Evolutionary conservation across 1,140 invertebrate genomes (phyloP).

Genomic region (Orchestia grillus): DNA sequence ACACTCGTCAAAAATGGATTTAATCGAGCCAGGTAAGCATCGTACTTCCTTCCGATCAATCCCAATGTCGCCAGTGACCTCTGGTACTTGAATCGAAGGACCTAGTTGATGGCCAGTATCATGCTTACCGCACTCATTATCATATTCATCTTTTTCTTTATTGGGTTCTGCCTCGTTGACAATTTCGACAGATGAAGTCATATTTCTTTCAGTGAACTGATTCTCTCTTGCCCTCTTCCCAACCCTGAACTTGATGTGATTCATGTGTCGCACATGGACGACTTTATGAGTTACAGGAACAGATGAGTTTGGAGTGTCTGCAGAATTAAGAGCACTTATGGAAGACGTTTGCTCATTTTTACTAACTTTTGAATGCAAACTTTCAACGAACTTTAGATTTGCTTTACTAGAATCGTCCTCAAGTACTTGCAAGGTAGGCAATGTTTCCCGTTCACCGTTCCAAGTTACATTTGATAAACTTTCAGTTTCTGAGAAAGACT

Average conservation of each 20-base stretch:
- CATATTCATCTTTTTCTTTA: neutral
- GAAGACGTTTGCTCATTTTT: neutral
- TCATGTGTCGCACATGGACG: neutral
- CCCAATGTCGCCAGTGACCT: neutral
- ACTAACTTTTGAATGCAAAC: neutral
- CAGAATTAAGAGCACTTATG: neutral
- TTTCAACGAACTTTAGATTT: neutral
- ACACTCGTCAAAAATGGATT: neutral
- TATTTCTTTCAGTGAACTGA: neutral
- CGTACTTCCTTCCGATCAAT: neutral
- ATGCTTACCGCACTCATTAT: neutral
- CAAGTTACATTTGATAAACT: neutral
- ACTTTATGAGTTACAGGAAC: neutral
- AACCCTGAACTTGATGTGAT: neutral
- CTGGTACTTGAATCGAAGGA: neutral
- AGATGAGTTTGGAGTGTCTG: neutral
- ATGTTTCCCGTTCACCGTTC: neutral
- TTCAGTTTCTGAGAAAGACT: neutral
- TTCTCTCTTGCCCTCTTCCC: neutral
- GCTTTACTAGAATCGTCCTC: neutral
- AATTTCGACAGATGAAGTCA: neutral
- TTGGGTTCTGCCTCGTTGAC: neutral
- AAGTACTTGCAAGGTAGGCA: neutral
- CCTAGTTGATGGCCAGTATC: neutral
- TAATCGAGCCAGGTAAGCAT: neutral